phyloP scores from a whole-genome alignment of 2,113 vertebrate genomes.

The Solenodon paradoxus region DNA sequence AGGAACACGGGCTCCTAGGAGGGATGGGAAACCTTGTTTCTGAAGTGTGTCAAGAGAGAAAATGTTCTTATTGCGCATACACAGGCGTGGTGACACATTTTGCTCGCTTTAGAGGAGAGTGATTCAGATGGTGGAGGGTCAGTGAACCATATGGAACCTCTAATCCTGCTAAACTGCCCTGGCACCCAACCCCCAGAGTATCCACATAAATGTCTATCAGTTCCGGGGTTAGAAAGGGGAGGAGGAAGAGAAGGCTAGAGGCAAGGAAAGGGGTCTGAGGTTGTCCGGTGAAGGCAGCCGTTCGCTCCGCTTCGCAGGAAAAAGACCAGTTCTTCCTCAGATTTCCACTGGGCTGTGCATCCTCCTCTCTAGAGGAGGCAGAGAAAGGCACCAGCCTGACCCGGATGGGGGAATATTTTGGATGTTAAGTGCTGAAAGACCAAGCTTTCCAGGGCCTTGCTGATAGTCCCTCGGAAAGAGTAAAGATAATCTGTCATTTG shows the following conservation, averaged over 20 bases:
- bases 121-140: slow-evolving; percentile 11
- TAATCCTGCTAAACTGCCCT: background rate
- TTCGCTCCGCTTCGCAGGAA: background rate
- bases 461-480: background rate
- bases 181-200: background rate
- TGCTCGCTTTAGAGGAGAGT: background rate
- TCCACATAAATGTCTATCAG: background rate
- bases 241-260: background rate
- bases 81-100: slow-evolving; percentile 21
- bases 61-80: background rate
- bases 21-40: slow-evolving; percentile 30
- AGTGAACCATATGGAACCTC: background rate
- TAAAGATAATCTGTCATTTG: background rate
- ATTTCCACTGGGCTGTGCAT: too few relatives aligned
- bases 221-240: background rate
- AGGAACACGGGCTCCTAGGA: background rate
- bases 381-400: background rate
- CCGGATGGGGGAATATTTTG: background rate
- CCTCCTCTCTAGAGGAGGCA: too few relatives aligned
- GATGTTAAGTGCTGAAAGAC: background rate
- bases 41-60: slow-evolving; percentile 46
- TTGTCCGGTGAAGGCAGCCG: background rate
- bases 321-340: background rate
- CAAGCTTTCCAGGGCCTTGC: background rate
- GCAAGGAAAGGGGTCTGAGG: background rate